Percentiles rank a stretch among this genome's conserved stretches.
These are phyloP conservation scores for Oscheius sp. DNA, from an alignment of 2,888 invertebrate species.

Conservation along the genomic window DNA sequence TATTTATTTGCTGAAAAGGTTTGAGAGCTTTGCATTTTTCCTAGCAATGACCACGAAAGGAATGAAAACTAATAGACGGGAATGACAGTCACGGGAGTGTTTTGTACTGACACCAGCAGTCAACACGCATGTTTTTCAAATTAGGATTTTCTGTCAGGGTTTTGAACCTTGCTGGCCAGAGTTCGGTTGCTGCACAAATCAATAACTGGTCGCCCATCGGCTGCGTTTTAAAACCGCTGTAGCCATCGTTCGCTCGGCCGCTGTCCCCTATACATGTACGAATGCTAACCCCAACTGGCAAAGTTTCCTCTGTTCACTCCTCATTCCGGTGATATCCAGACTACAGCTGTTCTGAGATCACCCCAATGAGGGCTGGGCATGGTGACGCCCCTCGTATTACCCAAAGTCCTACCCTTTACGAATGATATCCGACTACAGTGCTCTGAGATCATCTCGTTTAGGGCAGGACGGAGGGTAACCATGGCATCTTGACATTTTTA, in stretches of 20 bases:
- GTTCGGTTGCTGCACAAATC: constrained; percentile 26
- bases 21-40: too few relatives aligned
- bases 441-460: constrained; percentile 33
- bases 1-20: too few relatives aligned
- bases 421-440: constrained; percentile 29
- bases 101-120: not conserved
- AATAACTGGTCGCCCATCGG: constrained; percentile 34
- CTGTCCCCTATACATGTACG: constrained; percentile 8
- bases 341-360: constrained; percentile 22
- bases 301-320: constrained; percentile 14
- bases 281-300: not conserved
- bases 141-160: not conserved
- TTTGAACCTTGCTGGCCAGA: constrained; percentile 13
- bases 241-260: constrained; percentile 15
- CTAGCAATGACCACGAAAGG: too few relatives aligned
- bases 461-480: constrained; percentile 23
- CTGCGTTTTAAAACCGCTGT: constrained; percentile 35
- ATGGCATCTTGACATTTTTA: not conserved
- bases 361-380: constrained; percentile 37
- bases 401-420: constrained; percentile 10
- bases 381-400: not conserved
- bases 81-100: too few relatives aligned
- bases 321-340: constrained; percentile 35
- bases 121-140: too few relatives aligned
- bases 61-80: too few relatives aligned